phyloP scores from a whole-genome alignment of 2,113 vertebrate genomes.

The Oreotrochilus melanogaster region DNA sequence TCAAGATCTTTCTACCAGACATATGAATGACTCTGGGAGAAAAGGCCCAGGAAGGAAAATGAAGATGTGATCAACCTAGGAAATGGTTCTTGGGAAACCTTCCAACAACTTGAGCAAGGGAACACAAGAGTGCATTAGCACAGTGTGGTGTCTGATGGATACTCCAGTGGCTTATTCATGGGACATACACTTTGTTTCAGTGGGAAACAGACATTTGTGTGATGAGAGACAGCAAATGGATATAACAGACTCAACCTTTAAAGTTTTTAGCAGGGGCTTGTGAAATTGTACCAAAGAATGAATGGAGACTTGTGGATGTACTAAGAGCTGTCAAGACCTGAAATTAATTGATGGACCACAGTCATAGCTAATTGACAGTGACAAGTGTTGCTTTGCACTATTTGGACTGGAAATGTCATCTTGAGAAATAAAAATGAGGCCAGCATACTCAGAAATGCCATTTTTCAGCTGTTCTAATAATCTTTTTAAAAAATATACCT shows the following conservation, averaged over 20 bases:
- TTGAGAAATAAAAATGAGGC: conserved; percentile 10
- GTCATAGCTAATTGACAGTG: conserved; percentile 31
- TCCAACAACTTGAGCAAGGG: background rate
- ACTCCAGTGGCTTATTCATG: background rate
- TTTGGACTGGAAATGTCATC: conserved; percentile 17
- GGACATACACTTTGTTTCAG: background rate
- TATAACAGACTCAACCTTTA: conserved; percentile 20
- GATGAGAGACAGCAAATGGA: conserved; percentile 4
- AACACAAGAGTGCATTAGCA: conserved; percentile 17
- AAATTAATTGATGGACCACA: conserved; percentile 17
- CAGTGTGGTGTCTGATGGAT: background rate
- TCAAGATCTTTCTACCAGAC: conserved; percentile 54
- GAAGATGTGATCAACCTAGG: conserved; percentile 49
- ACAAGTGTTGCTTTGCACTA: conserved; percentile 10
- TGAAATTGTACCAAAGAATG: background rate
- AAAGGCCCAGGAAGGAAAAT: conserved; percentile 35
- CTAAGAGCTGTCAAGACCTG: background rate
- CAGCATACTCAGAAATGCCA: background rate
- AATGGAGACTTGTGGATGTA: background rate
- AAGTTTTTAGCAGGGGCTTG: background rate
- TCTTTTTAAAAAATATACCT: background rate
- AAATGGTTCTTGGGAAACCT: conserved; percentile 47
- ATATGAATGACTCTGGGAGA: background rate
- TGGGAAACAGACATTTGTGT: background rate
- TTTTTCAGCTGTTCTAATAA: conserved; percentile 20